phyloP scores from a whole-genome alignment of 2,113 vertebrate species.

The Colossoma macropomum region DNA sequence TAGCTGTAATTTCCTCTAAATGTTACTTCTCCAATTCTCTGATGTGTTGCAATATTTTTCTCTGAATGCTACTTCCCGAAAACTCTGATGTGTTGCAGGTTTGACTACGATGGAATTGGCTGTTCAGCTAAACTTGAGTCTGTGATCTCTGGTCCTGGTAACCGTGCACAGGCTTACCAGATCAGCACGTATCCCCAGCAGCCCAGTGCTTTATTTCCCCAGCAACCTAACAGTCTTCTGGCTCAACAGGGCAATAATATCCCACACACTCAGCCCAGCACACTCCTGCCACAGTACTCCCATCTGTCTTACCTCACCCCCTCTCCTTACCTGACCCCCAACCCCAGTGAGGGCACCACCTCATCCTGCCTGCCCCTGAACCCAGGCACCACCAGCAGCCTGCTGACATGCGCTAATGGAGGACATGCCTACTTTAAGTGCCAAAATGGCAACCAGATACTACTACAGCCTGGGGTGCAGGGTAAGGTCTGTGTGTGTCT shows the following conservation, averaged over 20 bases:
- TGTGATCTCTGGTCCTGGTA: conserved; percentile 72
- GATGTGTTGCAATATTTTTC: not conserved
- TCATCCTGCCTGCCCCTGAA: conserved; percentile 74
- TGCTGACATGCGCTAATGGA: conserved; percentile 68
- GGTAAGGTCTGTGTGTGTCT: conserved; percentile 40
- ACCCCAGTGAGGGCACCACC: conserved; percentile 68
- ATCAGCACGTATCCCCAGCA: conserved; percentile 57
- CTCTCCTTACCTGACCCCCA: conserved; percentile 75
- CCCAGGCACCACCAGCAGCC: conserved; percentile 65
- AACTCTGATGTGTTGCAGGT: conserved; percentile 50
- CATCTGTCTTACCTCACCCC: conserved; percentile 73
- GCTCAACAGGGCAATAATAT: conserved; percentile 23
- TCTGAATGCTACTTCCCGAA: not conserved
- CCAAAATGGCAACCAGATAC: conserved; percentile 69
- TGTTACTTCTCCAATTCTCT: not conserved
- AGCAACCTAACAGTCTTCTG: conserved; percentile 49
- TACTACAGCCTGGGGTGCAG: conserved; percentile 74
- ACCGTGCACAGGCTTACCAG: conserved; percentile 67
- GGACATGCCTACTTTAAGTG: conserved; percentile 74
- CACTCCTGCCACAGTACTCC: conserved; percentile 67
- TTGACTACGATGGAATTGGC: conserved; percentile 73
- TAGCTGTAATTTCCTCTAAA: not conserved
- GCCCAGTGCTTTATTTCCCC: conserved; percentile 45
- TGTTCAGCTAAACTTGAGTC: conserved; percentile 64
- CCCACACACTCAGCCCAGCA: conserved; percentile 50